phyloP scores from a whole-genome alignment of 23 tunicate genomes.

The Halocynthia roretzi region DNA sequence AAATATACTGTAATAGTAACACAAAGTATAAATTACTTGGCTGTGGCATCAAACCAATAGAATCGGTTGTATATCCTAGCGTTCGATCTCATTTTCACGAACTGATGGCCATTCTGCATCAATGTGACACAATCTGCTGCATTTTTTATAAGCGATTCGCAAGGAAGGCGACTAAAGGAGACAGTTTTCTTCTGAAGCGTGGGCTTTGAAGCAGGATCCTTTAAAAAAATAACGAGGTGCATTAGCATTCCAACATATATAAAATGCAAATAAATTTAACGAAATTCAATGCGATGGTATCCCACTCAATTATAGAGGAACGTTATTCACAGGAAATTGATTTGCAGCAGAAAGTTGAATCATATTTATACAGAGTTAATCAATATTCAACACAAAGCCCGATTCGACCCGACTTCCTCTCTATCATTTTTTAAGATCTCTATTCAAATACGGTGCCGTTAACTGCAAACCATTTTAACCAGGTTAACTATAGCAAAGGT shows the following conservation, averaged over 20 bases:
- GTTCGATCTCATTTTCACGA: constrained; percentile 86
- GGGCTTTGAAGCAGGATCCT: constrained; percentile 78
- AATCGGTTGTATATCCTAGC: constrained; percentile 84
- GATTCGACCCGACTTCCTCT: no score
- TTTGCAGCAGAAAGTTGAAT: no score
- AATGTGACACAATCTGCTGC: constrained; percentile 78
- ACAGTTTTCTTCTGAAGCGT: constrained; percentile 67
- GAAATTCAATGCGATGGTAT: no score
- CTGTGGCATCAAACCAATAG: constrained; percentile 79
- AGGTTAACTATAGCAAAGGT: no score
- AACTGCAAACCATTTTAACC: no score
- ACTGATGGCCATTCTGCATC: constrained; percentile 90
- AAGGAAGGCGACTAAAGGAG: constrained; percentile 84
- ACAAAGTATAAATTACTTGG: constrained; percentile 39
- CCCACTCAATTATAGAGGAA: no score
- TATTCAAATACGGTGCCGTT: no score
- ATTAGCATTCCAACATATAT: neutral
- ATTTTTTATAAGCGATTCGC: constrained; percentile 64
- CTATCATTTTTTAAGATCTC: no score
- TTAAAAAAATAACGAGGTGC: neutral
- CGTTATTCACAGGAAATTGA: no score
- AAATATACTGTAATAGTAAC: neutral
- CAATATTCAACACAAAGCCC: no score
- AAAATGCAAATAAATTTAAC: no score
- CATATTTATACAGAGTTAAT: no score